phyloP scores from a whole-genome alignment of 1,140 invertebrate species.

The Euura saliciscinereae region DNA sequence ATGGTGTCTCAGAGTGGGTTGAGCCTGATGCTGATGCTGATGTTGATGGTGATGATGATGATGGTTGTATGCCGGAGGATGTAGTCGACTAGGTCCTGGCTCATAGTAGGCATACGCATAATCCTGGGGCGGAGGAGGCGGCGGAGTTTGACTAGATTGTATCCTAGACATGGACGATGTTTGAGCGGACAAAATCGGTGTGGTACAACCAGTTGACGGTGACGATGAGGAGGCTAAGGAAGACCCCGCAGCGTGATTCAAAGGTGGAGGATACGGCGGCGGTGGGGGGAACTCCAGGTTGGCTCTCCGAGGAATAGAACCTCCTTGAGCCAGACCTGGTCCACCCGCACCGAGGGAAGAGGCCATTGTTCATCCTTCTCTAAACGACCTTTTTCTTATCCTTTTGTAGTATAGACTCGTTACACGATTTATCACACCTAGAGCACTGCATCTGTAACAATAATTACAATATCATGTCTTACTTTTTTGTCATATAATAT shows the following conservation, averaged over 20 bases:
- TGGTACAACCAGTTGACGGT: slow-evolving; percentile 48
- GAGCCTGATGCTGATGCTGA: slow-evolving; percentile 9
- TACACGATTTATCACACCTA: neutral
- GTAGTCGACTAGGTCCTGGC: slow-evolving; percentile 62
- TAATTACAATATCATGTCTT: too few relatives aligned
- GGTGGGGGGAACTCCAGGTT: slow-evolving; percentile 63
- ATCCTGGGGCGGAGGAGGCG: slow-evolving; percentile 51
- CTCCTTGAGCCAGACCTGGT: slow-evolving; percentile 38
- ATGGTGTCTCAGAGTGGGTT: neutral
- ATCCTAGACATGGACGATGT: neutral
- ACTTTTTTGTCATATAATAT: too few relatives aligned
- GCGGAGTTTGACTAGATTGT: neutral
- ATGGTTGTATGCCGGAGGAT: slow-evolving; percentile 34
- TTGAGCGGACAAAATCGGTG: neutral
- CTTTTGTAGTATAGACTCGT: neutral
- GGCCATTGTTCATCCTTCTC: slow-evolving; percentile 45
- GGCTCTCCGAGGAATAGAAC: slow-evolving; percentile 46
- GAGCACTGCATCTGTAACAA: too few relatives aligned
- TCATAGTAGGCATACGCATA: slow-evolving; percentile 84
- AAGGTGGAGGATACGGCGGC: slow-evolving; percentile 61
- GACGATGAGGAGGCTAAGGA: slow-evolving; percentile 50
- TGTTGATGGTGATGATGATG: slow-evolving; percentile 33
- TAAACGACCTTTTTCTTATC: slow-evolving; percentile 3
- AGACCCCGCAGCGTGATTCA: slow-evolving; percentile 41
- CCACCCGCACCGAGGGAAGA: slow-evolving; percentile 42